Evolutionary conservation across 2,797 vertebrate genomes (phyloP).

Genomic region (Malacoctenus gilli): DNA sequence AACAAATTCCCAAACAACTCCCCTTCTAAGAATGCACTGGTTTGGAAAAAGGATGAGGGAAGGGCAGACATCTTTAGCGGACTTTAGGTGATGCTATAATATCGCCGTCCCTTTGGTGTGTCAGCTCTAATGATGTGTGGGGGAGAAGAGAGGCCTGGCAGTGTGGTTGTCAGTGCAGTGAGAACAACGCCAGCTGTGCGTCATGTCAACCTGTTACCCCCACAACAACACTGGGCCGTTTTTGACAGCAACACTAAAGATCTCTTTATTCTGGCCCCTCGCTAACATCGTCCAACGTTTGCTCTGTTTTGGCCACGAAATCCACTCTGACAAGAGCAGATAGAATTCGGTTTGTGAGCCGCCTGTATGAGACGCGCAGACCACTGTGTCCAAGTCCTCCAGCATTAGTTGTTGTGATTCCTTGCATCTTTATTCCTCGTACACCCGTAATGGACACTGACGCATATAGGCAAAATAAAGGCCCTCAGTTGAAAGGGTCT

Average conservation of each 20-base stretch:
- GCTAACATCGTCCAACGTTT: conserved; percentile 68
- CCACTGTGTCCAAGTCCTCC: conserved; percentile 43
- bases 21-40: conserved; percentile 53
- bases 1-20: conserved; percentile 80
- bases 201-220: conserved; percentile 72
- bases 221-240: conserved; percentile 56
- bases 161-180: conserved; percentile 54
- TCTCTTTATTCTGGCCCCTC: conserved; percentile 69
- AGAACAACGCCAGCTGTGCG: conserved; percentile 80
- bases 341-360: conserved; percentile 46
- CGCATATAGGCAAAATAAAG: conserved; percentile 68
- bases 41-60: conserved; percentile 63
- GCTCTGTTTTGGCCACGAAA: conserved; percentile 54
- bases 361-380: conserved; percentile 42
- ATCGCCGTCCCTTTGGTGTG: conserved; percentile 63
- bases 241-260: conserved; percentile 63
- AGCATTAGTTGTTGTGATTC: conserved; percentile 60
- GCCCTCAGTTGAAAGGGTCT: conserved; percentile 65
- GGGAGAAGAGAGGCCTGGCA: conserved; percentile 30
- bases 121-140: conserved; percentile 71
- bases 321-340: conserved; percentile 59
- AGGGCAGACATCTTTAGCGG: conserved; percentile 69
- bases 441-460: conserved; percentile 67
- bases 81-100: conserved; percentile 68
- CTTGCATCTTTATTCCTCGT: conserved; percentile 53